Evolutionary conservation across 2,797 vertebrate genomes (phyloP).

Genomic region (Anolis apletophallus): DNA sequence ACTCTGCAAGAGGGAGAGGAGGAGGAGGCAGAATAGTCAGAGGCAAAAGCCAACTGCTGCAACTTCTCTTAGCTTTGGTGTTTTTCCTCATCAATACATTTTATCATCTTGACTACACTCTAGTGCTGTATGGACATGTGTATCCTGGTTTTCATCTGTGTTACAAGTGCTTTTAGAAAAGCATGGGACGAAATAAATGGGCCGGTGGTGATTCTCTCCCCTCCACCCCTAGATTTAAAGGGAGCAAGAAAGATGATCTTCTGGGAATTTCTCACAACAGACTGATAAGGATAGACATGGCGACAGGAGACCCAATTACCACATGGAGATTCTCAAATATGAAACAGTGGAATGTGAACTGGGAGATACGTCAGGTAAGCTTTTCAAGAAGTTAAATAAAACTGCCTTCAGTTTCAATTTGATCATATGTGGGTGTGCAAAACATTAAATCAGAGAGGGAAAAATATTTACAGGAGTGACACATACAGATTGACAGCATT

Average conservation of each 20-base stretch:
- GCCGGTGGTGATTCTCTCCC: constrained; percentile 35
- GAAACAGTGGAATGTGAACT: constrained; percentile 99
- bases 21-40: too few species aligned
- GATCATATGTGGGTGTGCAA: background rate
- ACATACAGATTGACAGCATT: background rate
- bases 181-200: constrained; percentile 13
- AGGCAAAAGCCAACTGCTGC: too few species aligned
- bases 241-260: constrained; percentile 94
- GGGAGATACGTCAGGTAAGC: constrained; percentile 95
- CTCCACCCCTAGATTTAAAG: constrained; percentile 86
- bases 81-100: too few species aligned
- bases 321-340: constrained; percentile 98
- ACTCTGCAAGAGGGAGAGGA: too few species aligned
- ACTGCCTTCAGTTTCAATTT: constrained; percentile 25
- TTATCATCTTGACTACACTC: too few species aligned
- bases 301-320: constrained; percentile 88
- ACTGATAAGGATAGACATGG: constrained; percentile 92
- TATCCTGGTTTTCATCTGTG: too few species aligned
- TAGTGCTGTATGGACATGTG: too few species aligned
- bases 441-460: background rate
- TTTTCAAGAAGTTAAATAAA: background rate
- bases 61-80: too few species aligned
- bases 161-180: background rate
- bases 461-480: background rate
- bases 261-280: constrained; percentile 97